Conservation (phyloP, 1,140 invertebrate genomes). For the Battus philenor region DNA sequence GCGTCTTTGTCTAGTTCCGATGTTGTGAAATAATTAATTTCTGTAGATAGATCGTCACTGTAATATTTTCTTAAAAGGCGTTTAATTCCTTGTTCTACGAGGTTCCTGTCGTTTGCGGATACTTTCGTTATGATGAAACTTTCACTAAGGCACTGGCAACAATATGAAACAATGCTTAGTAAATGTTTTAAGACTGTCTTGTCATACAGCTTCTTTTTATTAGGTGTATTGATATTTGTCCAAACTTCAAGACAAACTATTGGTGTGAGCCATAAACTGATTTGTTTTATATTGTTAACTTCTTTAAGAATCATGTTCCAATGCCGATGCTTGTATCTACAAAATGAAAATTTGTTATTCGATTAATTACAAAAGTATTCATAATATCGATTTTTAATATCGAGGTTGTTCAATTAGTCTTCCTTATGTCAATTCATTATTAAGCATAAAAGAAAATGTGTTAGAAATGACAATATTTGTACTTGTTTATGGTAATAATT, state of each 20-base stretch:
- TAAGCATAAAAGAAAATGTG: not conserved
- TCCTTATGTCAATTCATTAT: no score
- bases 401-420: not conserved
- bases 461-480: slow-evolving; percentile 7
- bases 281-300: slow-evolving; percentile 32
- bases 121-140: slow-evolving; percentile 13
- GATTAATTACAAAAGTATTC: not conserved
- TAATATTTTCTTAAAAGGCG: slow-evolving; percentile 21
- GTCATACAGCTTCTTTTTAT: slow-evolving; percentile 36
- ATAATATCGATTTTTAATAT: not conserved
- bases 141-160: slow-evolving; percentile 19
- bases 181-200: slow-evolving; percentile 37
- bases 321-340: slow-evolving; percentile 54
- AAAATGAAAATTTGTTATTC: slow-evolving; percentile 8
- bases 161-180: slow-evolving; percentile 42
- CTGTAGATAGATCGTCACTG: not conserved
- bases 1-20: slow-evolving; percentile 33
- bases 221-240: slow-evolving; percentile 40
- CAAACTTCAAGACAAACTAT: slow-evolving; percentile 53
- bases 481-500: slow-evolving; percentile 43
- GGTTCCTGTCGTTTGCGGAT: slow-evolving; percentile 31
- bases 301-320: slow-evolving; percentile 61
- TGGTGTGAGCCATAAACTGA: slow-evolving; percentile 43
- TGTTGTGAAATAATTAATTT: slow-evolving; percentile 25
- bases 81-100: slow-evolving; percentile 32